Evolutionary conservation across 2,113 vertebrate species (phyloP).

Genomic region (Carassius auratus): DNA sequence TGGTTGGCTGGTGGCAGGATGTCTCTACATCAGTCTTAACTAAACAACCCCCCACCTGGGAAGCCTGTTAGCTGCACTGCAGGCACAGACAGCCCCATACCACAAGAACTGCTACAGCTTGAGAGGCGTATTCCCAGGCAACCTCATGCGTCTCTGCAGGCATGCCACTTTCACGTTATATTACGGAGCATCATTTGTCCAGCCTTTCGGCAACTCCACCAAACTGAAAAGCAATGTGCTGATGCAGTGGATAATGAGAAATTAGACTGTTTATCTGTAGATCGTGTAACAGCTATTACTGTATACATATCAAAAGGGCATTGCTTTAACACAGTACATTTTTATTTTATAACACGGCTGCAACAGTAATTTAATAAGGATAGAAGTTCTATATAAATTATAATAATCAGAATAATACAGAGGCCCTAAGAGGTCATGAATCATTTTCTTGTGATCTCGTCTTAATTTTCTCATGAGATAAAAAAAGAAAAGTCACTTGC

Average conservation of each 20-base stretch:
- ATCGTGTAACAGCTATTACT: neutral
- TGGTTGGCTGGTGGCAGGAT: constrained; percentile 28
- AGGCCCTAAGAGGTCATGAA: neutral
- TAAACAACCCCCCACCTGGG: constrained; percentile 43
- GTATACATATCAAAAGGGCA: neutral
- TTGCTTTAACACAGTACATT: neutral
- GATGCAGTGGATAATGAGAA: constrained; percentile 34
- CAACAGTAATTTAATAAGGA: neutral
- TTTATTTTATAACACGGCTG: neutral
- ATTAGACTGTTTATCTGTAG: constrained; percentile 25
- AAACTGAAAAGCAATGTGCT: constrained; percentile 30
- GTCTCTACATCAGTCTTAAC: constrained; percentile 44
- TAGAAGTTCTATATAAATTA: neutral
- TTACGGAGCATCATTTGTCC: neutral
- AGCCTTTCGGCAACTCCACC: constrained; percentile 34
- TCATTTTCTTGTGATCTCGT: neutral
- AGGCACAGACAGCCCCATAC: constrained; percentile 41
- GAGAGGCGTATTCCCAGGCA: constrained; percentile 27
- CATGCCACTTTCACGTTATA: neutral
- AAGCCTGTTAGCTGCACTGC: constrained; percentile 40
- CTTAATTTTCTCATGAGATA: neutral
- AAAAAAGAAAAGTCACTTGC: too few relatives aligned
- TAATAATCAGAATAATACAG: neutral
- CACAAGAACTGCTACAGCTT: constrained; percentile 32
- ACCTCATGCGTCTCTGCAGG: constrained; percentile 28